Evolutionary conservation across 2,888 invertebrate genomes (phyloP), one percentile per base, ranked within the genome.

Genomic region (Cerastoderma edule): DNA sequence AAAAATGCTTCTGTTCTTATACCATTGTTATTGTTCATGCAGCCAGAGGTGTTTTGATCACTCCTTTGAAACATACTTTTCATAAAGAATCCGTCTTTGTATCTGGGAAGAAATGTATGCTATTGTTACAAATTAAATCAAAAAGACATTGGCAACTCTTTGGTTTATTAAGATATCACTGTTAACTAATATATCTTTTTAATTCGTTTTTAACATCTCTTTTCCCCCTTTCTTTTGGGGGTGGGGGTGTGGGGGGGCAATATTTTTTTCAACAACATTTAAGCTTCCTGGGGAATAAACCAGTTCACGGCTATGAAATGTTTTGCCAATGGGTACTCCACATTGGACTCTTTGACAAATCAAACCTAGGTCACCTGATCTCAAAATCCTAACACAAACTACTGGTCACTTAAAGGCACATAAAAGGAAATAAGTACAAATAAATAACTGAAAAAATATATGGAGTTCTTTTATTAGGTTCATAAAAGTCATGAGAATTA

Each of bases 71-170:
- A 2, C 6, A 19, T 5, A 19, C n/a, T 60, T 33, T 39, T 60
- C 24, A 30, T 44, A n/a, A 60, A 60, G 22, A 60, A 39, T 0
- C 60, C 60, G 24, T 60, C 60, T 60, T 24, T 60, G 39, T 39
- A 39, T 22, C 60, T 60, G 39, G 24, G 28, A 56, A 13, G 16
- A 56, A 56, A 56, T 54, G 32, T 5, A 4, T 1, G 1, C 22
- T 1, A 19, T 5, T 22, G 22, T 2, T 2, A 50, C 50, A n/a
- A 3, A 50, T 10, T 24, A 10, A 50, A 16, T 10, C 22, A 50
- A n/a, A 50, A 16, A n/a, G 10, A 16, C 50, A 6, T n/a, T 13
- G 10, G n/a, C n/a, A n/a, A n/a, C n/a, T 50, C 5, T 50, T n/a
- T 50, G 54, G 28, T 54, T 27, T 27, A 10, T n/a, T n/a, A 54